Evolutionary conservation across 1,140 invertebrate species (phyloP).

Genomic region (Asobara japonica): DNA sequence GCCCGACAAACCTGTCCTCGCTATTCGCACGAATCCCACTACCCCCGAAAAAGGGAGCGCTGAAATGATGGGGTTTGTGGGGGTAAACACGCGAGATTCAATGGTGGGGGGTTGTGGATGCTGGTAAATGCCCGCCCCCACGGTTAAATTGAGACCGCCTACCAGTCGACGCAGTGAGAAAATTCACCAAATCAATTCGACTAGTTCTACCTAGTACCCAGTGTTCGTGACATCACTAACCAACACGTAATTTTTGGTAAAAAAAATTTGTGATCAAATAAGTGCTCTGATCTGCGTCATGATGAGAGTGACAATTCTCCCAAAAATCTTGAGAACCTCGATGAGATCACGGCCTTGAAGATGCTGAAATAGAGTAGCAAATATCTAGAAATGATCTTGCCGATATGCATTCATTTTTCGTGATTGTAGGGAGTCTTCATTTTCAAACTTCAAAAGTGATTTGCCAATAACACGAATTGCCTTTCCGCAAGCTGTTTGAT

Average conservation of each 20-base stretch:
- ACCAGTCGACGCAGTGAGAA: not conserved
- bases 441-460: no score
- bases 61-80: slow-evolving; percentile 16
- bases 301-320: not conserved
- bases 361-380: no score
- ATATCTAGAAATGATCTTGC: no score
- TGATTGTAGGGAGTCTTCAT: no score
- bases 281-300: no score
- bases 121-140: slow-evolving; percentile 10
- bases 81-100: not conserved
- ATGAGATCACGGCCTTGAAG: no score
- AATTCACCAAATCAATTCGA: slow-evolving; percentile 13
- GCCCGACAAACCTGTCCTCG: not conserved
- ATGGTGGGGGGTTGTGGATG: slow-evolving; percentile 13
- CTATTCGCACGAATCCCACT: not conserved
- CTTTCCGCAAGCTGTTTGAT: no score
- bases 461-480: no score
- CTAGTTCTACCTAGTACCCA: not conserved
- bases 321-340: no score
- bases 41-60: not conserved
- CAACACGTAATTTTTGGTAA: not conserved
- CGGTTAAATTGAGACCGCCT: slow-evolving; percentile 5
- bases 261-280: not conserved
- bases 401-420: no score
- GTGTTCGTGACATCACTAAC: not conserved